phyloP scores from a whole-genome alignment of 2,888 invertebrate genomes.

The Sipha maydis region DNA sequence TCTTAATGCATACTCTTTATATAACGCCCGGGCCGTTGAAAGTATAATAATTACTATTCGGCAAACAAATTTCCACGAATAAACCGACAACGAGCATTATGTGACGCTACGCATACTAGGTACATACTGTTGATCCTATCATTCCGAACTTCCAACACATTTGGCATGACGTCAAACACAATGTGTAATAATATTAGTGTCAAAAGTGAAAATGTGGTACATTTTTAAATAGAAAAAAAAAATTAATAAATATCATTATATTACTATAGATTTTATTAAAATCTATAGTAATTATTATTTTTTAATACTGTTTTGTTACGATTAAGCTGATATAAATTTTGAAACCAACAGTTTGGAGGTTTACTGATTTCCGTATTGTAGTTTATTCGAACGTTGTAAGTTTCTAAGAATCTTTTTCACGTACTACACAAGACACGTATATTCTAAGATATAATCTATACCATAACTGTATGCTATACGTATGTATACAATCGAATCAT shows the following conservation, averaged over 20 bases:
- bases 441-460: too few species aligned
- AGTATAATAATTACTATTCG: background rate
- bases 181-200: background rate
- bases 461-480: too few species aligned
- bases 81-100: background rate
- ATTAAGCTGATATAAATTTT: too few species aligned
- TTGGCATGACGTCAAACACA: conserved; percentile 2
- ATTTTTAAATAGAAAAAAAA: background rate
- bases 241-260: too few species aligned
- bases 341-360: too few species aligned
- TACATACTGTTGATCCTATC: background rate
- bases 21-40: background rate
- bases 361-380: too few species aligned
- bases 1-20: background rate
- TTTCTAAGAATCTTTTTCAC: too few species aligned
- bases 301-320: background rate
- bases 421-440: too few species aligned
- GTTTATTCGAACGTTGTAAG: too few species aligned
- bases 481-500: too few species aligned
- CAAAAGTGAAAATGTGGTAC: conserved; percentile 15
- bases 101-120: background rate
- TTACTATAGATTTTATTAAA: too few species aligned
- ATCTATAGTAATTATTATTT: background rate
- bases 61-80: background rate
- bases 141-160: background rate